These are phyloP conservation scores for Muntiacus muntjak DNA, from an alignment of 2,113 vertebrate genomes.

Conservation along the genomic window DNA sequence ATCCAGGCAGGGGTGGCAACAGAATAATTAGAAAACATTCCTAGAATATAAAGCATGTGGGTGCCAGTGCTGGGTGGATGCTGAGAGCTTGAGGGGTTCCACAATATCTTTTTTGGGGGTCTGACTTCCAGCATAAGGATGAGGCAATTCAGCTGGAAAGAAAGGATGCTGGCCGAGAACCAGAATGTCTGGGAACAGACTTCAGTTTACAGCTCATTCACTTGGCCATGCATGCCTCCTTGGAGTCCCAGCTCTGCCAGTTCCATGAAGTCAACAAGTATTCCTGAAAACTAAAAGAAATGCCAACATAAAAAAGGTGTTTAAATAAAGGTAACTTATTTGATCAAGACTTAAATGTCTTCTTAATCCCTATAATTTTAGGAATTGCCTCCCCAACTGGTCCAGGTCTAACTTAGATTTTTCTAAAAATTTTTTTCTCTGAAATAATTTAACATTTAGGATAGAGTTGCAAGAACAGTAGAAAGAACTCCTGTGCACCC, in stretches of 20 bases:
- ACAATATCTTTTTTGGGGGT: not conserved
- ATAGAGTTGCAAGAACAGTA: not conserved
- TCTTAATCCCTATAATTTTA: not conserved
- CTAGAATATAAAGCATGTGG: not conserved
- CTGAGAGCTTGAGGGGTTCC: not conserved
- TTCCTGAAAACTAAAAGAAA: not conserved
- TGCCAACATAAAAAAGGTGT: not conserved
- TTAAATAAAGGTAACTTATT: not conserved
- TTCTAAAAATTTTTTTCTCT: not conserved
- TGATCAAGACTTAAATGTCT: not conserved
- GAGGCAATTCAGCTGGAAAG: not conserved
- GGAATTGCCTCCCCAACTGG: not conserved
- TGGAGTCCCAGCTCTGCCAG: not conserved
- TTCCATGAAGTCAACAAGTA: not conserved
- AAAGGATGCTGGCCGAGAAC: not conserved
- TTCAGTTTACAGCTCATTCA: not conserved
- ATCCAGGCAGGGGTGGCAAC: not conserved
- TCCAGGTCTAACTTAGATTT: not conserved
- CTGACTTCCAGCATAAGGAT: not conserved
- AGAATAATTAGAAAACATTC: not conserved
- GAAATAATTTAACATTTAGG: not conserved
- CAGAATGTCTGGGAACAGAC: not conserved
- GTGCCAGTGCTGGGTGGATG: not conserved
- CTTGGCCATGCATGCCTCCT: fast-evolving
- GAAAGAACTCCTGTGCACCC: not conserved